Evolutionary conservation across 2,797 vertebrate species (phyloP).

Genomic region (Rallus crepitans): DNA sequence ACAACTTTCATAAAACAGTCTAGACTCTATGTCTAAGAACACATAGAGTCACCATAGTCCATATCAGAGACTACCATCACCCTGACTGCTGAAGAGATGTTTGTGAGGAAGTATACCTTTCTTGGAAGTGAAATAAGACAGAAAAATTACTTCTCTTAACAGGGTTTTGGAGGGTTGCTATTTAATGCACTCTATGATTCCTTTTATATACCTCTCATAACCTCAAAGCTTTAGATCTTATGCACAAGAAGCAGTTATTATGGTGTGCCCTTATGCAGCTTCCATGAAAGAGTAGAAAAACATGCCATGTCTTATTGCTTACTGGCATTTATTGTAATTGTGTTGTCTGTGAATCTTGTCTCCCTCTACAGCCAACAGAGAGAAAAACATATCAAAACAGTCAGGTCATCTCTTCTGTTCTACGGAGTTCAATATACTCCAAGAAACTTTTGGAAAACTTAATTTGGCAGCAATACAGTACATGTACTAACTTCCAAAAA

Average conservation of each 20-base stretch:
- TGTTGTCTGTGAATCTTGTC: background rate
- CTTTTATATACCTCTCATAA: background rate
- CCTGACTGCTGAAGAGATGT: background rate
- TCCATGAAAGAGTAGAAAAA: background rate
- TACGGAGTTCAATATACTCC: background rate
- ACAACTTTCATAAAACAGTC: background rate
- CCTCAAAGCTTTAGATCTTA: background rate
- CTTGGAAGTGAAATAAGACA: background rate
- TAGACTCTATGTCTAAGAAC: background rate
- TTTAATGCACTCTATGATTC: background rate
- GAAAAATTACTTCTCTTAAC: background rate
- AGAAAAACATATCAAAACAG: background rate
- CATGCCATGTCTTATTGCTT: background rate
- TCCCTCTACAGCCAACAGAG: background rate
- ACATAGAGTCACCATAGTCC: background rate
- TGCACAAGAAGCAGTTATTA: background rate
- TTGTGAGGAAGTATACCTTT: background rate
- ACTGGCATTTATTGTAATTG: background rate
- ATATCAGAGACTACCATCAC: background rate
- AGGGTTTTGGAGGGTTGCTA: background rate
- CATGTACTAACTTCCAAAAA: background rate
- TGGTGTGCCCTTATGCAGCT: background rate
- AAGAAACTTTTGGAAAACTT: background rate
- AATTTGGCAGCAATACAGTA: background rate
- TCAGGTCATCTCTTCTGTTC: background rate